Percentiles rank a stretch among this genome's conserved stretches.
These are phyloP conservation scores for Notamacropus eugenii DNA, from an alignment of 2,797 vertebrate genomes.

Conservation along the genomic window DNA sequence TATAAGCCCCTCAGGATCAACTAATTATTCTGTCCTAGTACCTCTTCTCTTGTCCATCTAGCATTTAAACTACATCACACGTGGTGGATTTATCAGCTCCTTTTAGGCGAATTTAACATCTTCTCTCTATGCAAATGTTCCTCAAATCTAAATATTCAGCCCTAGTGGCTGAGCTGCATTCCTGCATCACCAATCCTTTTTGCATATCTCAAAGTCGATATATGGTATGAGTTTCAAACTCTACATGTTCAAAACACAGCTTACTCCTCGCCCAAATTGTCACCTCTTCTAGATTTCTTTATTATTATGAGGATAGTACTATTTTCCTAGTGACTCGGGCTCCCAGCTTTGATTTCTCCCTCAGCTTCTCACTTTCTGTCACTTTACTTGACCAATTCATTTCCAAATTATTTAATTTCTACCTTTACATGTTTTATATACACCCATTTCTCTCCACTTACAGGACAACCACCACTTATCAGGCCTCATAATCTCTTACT, in stretches of 20 bases:
- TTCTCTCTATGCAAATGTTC: too few relatives aligned
- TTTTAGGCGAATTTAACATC: too few relatives aligned
- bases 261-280: background rate
- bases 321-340: background rate
- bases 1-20: too few relatives aligned
- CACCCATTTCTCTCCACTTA: background rate
- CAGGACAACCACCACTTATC: accelerated
- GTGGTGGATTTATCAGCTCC: too few relatives aligned
- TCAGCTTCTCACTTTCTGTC: background rate
- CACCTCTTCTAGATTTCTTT: background rate
- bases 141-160: background rate
- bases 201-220: background rate
- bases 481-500: background rate
- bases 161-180: background rate
- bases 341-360: background rate
- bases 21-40: too few relatives aligned
- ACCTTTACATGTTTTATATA: background rate
- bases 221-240: background rate
- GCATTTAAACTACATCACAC: too few relatives aligned
- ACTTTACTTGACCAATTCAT: background rate
- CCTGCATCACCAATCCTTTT: background rate
- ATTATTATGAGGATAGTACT: background rate
- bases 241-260: background rate
- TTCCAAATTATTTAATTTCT: background rate
- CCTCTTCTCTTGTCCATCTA: too few relatives aligned